phyloP scores from a whole-genome alignment of 2,888 invertebrate genomes.

The Ceratothoa steindachneri region DNA sequence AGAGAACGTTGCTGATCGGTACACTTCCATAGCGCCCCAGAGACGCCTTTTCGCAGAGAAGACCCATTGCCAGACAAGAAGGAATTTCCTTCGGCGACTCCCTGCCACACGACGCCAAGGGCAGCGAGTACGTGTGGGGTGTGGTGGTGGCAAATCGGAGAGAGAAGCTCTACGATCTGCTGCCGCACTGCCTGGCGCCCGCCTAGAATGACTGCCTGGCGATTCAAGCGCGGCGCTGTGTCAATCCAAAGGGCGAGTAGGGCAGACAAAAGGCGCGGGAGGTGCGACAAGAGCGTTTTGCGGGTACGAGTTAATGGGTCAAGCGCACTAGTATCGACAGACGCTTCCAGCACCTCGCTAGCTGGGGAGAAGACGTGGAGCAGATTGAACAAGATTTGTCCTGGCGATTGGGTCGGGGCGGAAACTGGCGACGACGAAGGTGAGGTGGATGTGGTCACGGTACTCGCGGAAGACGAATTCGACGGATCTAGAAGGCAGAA shows the following conservation, averaged over 20 bases:
- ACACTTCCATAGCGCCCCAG: neutral
- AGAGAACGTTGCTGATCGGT: slow-evolving; percentile 56
- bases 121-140: slow-evolving; percentile 75
- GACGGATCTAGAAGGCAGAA: slow-evolving; percentile 67
- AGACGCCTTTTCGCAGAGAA: neutral
- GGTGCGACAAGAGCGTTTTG: slow-evolving; percentile 69
- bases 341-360: slow-evolving; percentile 53
- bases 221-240: slow-evolving; percentile 54
- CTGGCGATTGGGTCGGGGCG: slow-evolving; percentile 52
- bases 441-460: slow-evolving; percentile 55
- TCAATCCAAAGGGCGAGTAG: slow-evolving; percentile 76
- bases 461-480: slow-evolving; percentile 53
- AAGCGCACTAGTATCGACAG: slow-evolving; percentile 54
- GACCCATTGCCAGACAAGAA: neutral
- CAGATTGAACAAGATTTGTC: slow-evolving; percentile 73
- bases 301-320: slow-evolving; percentile 57
- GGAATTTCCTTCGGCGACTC: neutral
- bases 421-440: slow-evolving; percentile 56
- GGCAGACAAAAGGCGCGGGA: slow-evolving; percentile 75
- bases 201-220: slow-evolving; percentile 55
- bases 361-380: slow-evolving; percentile 73
- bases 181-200: slow-evolving; percentile 68
- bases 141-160: slow-evolving; percentile 78
- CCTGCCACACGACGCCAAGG: slow-evolving; percentile 77
- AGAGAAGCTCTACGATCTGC: slow-evolving; percentile 73